Conservation (phyloP, 2,888 invertebrate species). For the Heliconius ethilla region DNA sequence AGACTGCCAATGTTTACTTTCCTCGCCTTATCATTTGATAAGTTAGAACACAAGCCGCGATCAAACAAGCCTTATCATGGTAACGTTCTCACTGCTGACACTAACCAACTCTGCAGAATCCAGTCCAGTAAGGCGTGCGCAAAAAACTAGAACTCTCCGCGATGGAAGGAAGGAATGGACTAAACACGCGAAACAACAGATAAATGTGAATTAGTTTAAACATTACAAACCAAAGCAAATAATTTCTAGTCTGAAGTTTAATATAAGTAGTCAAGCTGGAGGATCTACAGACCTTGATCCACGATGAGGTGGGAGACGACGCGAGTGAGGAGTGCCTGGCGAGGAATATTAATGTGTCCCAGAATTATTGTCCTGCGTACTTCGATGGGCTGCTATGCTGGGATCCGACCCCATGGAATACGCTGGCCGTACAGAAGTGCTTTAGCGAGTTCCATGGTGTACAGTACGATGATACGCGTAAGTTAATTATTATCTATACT, state of each 20-base stretch:
- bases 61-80: conserved; percentile 79
- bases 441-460: conserved; percentile 90
- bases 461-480: conserved; percentile 90
- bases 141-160: conserved; percentile 58
- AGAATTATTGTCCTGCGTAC: conserved; percentile 83
- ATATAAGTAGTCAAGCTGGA: conserved; percentile 71
- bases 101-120: conserved; percentile 67
- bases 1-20: conserved; percentile 77
- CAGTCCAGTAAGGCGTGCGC: conserved; percentile 56
- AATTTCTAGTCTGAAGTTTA: conserved; percentile 54
- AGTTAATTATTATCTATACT: conserved; percentile 79
- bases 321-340: conserved; percentile 70
- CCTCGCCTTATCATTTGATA: conserved; percentile 78
- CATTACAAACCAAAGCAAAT: conserved; percentile 55
- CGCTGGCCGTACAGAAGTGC: conserved; percentile 87
- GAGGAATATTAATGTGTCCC: conserved; percentile 59
- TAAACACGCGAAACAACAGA: conserved; percentile 48
- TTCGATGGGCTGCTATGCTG: conserved; percentile 92
- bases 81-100: conserved; percentile 69
- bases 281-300: conserved; percentile 73
- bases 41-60: conserved; percentile 78
- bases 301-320: conserved; percentile 66
- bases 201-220: conserved; percentile 36
- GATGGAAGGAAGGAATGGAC: conserved; percentile 51
- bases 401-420: conserved; percentile 88